Percentiles rank a stretch among this genome's conserved stretches.
phyloP scores from a whole-genome alignment of 2,797 vertebrate genomes.

The Halcyon chelicuti region DNA sequence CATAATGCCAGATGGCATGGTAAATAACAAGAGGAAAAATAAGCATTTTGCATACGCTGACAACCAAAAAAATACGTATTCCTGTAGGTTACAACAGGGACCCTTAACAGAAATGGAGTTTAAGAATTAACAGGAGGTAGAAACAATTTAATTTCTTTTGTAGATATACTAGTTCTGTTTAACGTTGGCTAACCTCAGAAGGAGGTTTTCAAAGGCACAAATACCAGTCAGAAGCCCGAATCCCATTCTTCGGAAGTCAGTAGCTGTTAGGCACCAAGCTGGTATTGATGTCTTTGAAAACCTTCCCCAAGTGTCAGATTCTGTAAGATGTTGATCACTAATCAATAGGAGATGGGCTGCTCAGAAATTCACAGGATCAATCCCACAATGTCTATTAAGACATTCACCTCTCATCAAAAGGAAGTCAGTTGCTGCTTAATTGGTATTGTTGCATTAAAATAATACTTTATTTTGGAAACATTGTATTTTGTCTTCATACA shows the following conservation, averaged over 20 bases:
- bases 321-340: neutral
- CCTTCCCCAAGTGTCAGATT: neutral
- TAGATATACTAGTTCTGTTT: neutral
- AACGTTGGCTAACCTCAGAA: neutral
- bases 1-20: conserved; percentile 39
- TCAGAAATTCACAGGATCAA: neutral
- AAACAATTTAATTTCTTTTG: neutral
- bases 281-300: conserved; percentile 14
- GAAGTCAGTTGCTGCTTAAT: neutral
- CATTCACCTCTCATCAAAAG: neutral
- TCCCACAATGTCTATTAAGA: neutral
- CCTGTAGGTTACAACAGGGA: conserved; percentile 14
- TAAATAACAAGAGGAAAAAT: conserved; percentile 42
- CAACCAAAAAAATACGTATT: conserved; percentile 11
- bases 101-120: neutral
- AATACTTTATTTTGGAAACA: neutral
- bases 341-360: neutral
- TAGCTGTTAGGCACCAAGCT: neutral
- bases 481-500: neutral
- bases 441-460: neutral
- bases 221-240: neutral
- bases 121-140: neutral
- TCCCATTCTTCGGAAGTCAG: neutral
- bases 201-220: conserved; percentile 7
- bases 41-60: conserved; percentile 5